Percentiles rank a stretch among this genome's conserved stretches.
Conservation (phyloP, 2,797 vertebrate species). For the Sebastolobus altivelis region DNA sequence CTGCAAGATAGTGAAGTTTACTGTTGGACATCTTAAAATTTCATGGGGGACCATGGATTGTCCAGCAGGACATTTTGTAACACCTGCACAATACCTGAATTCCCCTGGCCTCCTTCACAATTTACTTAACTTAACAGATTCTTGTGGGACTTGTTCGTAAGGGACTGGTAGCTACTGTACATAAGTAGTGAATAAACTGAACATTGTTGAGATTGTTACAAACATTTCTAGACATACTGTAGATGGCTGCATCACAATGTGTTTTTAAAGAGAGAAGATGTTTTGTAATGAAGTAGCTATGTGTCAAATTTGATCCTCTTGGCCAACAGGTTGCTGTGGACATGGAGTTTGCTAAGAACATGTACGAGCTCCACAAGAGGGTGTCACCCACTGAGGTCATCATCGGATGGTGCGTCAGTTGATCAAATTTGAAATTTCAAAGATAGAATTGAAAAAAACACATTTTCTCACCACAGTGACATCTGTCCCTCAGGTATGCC, state of each 20-base stretch:
- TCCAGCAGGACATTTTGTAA: background rate
- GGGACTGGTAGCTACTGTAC: too few relatives aligned
- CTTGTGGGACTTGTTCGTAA: background rate
- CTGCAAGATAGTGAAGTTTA: background rate
- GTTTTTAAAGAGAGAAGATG: background rate
- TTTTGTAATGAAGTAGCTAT: background rate
- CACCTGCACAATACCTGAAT: background rate
- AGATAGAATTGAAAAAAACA: rapidly evolving
- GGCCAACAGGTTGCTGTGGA: slow-evolving; percentile 94
- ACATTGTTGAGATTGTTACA: background rate
- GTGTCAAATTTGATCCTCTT: background rate
- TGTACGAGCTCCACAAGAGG: slow-evolving; percentile 99
- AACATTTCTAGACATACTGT: background rate
- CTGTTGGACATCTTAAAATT: too few relatives aligned
- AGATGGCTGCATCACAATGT: background rate
- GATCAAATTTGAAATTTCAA: background rate
- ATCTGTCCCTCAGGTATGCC: slow-evolving; percentile 89
- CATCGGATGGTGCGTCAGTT: slow-evolving; percentile 90
- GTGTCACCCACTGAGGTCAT: slow-evolving; percentile 97
- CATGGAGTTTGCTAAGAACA: slow-evolving; percentile 99
- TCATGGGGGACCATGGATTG: background rate
- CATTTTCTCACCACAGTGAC: background rate
- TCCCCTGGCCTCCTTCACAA: background rate
- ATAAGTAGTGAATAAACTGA: background rate
- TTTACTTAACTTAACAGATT: background rate